Base-by-base conservation (phyloP, 2,797 vertebrate genomes). In the Pseudotriccus pelzelni region DNA sequence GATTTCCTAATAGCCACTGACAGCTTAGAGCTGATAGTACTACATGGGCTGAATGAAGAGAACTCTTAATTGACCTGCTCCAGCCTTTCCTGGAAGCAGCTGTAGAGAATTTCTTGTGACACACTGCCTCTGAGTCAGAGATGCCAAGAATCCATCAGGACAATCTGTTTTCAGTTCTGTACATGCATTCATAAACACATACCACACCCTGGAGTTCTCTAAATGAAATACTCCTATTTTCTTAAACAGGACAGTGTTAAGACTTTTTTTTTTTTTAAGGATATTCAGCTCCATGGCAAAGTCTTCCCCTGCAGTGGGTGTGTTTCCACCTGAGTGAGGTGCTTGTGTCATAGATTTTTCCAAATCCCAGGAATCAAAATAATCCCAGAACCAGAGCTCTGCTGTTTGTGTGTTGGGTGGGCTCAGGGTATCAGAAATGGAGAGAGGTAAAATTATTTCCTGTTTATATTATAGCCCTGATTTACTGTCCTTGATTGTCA, bases 21-120 rank as follows among this genome's bases (percentile, higher is more conserved):
- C 63, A 56, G 41, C 67, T 81, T 67, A 79, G 77, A 49, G 44
- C 36, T 79, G 74, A 79, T 88, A 55, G 80, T 63, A 15, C 44
- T 53, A 1, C 41, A 10, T 22, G 43, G 39, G 36, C 66, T 93
- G 84, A 86, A 46, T 75, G 76, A 67, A 63, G 34, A 43, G 79
- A 37, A 2, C 74, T 91, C 58, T 36, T 64, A 59, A 52, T 1
- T 81, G 64, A 80, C 69, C 66, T 86, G 66, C 55, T 75, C n/a
- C 80, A 56, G 73, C 81, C 49, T 93, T 86, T 93, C 83, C 43
- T 94, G 90, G 87, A 94, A 94, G 59, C 30, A 89, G 56, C 34
- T 7, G 0, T 24, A 7, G 30, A 80, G 53, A 46, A 37, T 46
- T 90, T 74, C 32, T 56, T 58, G n/a, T 77, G 75, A 83, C 69